phyloP scores from a whole-genome alignment of 2,113 vertebrate species.

The Cyanocitta stelleri region DNA sequence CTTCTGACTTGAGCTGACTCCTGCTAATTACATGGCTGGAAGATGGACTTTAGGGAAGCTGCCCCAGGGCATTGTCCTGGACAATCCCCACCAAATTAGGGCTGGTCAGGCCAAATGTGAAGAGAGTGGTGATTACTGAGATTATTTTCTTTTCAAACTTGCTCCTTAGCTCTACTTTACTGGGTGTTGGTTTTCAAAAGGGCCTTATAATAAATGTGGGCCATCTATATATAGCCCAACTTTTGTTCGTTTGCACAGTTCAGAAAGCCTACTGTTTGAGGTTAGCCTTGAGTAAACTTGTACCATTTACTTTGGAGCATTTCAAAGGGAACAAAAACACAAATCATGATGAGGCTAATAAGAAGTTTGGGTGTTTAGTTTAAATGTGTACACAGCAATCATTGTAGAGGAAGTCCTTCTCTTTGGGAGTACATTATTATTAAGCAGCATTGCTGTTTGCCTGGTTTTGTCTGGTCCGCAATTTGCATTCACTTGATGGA shows the following conservation, averaged over 20 bases:
- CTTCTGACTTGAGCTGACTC: not conserved
- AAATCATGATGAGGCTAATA: slow-evolving; percentile 69
- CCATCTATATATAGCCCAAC: slow-evolving; percentile 38
- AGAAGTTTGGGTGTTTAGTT: slow-evolving; percentile 72
- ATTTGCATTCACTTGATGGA: slow-evolving; percentile 82
- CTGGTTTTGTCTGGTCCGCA: slow-evolving; percentile 78
- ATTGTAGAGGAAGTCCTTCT: slow-evolving; percentile 70
- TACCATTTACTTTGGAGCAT: slow-evolving; percentile 69
- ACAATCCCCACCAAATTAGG: slow-evolving; percentile 2
- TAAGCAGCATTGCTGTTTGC: slow-evolving; percentile 78
- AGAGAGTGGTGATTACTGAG: slow-evolving; percentile 22
- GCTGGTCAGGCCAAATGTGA: not conserved
- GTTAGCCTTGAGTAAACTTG: slow-evolving; percentile 74
- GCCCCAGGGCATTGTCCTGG: not conserved
- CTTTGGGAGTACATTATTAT: slow-evolving; percentile 71
- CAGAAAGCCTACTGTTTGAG: slow-evolving; percentile 68
- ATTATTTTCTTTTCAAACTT: slow-evolving; percentile 44
- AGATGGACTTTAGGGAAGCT: not conserved
- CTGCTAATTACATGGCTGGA: not conserved
- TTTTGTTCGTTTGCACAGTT: slow-evolving; percentile 41
- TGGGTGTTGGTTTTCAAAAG: slow-evolving; percentile 60
- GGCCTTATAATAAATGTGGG: slow-evolving; percentile 39
- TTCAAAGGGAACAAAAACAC: slow-evolving; percentile 73
- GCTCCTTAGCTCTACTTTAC: slow-evolving; percentile 30
- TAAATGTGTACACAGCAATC: slow-evolving; percentile 77